Evolutionary conservation across 2,113 vertebrate genomes (phyloP).

Genomic region (Daboia siamensis): DNA sequence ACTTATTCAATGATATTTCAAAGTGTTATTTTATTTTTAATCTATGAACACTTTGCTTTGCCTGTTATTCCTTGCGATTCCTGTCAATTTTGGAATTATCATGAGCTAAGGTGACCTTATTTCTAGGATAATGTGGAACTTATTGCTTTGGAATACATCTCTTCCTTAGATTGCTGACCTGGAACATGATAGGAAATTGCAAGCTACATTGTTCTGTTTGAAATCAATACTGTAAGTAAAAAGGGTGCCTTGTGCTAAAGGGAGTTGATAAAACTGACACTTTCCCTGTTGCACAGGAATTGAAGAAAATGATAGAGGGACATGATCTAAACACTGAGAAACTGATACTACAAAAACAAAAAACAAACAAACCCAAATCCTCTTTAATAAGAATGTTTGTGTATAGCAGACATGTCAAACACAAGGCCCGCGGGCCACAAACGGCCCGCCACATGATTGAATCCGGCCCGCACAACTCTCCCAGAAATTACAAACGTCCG

Average conservation of each 20-base stretch:
- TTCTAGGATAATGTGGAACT: constrained; percentile 25
- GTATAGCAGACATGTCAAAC: too few relatives aligned
- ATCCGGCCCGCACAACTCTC: too few relatives aligned
- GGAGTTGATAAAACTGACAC: constrained; percentile 54
- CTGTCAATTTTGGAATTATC: neutral
- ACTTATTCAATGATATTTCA: neutral
- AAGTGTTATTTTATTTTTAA: constrained; percentile 38
- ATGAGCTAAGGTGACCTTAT: constrained; percentile 25
- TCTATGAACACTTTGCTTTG: constrained; percentile 29
- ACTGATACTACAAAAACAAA: constrained; percentile 13
- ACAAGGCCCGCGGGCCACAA: too few relatives aligned
- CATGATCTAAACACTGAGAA: constrained; percentile 37
- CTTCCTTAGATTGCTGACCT: constrained; percentile 27
- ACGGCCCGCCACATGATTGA: too few relatives aligned
- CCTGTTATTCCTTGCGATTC: constrained; percentile 22
- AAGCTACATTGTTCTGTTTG: constrained; percentile 26
- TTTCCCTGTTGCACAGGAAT: constrained; percentile 49
- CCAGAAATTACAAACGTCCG: too few relatives aligned
- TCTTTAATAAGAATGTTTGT: constrained; percentile 19
- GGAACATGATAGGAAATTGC: constrained; percentile 44
- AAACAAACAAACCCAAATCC: neutral
- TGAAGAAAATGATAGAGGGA: constrained; percentile 33
- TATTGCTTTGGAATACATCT: constrained; percentile 41
- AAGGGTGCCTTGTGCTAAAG: constrained; percentile 43
- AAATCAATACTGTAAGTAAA: constrained; percentile 57